Evolutionary conservation across 2,797 vertebrate species (phyloP), one percentile per base, ranked within the genome.

Genomic region (Microtus obscurus): DNA sequence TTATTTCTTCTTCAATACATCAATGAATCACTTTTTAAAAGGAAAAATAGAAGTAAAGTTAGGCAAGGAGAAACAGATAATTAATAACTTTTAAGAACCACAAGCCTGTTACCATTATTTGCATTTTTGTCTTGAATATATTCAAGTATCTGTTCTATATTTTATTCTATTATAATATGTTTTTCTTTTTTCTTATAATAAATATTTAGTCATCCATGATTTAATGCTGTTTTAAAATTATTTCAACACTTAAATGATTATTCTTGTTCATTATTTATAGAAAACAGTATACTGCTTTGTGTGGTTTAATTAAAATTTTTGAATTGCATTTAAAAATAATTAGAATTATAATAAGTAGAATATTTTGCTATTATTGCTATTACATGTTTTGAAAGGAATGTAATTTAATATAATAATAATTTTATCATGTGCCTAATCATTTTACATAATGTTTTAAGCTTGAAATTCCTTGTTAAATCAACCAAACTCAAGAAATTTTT

Each of bases 351-450:
- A 69, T 94, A 80, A 90, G 87, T 21, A 79, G 7, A 12, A 19
- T 71, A 93, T 59, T 87, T 73, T 65, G 78, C 53, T 93, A 34
- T 92, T 83, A 43, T 59, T 90, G 37, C 29, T 91, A 13, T 74
- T 67, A 61, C 4, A 59, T 16, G 40, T 13, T 92, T 82, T 83
- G 65, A 74, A 78, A 63, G 88, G 37, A 87, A 90, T 89, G 16
- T 79, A 79, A 88, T 82, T 95, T 59, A 69, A 85, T 79, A 79
- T 17, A 45, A 59, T 63, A 76, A 95, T 91, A 77, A 94, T 91
- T 87, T 59, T 27, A 74, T 90, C 67, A 29, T 67, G 69, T 40
- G 71, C 65, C n/a, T 6, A 91, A 51, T 59, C 76, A 69, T 59
- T 88, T 94, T 65, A 34, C 21, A 27, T 78, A 45, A 16, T 73